Percentiles rank a stretch among this genome's conserved stretches.
These are phyloP conservation scores for Agapornis canus DNA, from an alignment of 2,797 vertebrate genomes.

Conservation along the genomic window DNA sequence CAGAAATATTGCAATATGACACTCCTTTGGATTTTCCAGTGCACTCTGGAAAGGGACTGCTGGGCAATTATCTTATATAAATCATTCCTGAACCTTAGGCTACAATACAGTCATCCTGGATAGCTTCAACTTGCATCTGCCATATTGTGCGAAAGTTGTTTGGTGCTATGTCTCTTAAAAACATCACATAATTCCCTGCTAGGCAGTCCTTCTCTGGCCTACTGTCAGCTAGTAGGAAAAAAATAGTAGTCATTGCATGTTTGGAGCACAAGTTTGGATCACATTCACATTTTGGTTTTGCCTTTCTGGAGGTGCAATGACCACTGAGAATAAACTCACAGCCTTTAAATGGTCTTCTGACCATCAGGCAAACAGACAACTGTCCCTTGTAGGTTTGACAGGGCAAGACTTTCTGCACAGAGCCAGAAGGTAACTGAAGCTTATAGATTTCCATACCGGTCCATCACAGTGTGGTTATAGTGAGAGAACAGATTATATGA, in stretches of 20 bases:
- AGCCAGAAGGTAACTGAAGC: background rate
- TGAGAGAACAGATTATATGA: background rate
- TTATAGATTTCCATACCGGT: background rate
- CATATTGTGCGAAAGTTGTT: background rate
- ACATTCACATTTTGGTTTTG: background rate
- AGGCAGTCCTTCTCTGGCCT: background rate
- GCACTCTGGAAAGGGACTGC: background rate
- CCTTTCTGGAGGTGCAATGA: background rate
- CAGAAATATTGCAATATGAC: background rate
- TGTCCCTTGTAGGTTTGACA: background rate
- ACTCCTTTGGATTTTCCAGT: background rate
- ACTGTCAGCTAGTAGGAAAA: background rate
- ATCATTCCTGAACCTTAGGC: background rate
- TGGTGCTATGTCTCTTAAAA: background rate
- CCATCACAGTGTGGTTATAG: background rate
- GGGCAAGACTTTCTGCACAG: background rate
- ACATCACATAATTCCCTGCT: background rate
- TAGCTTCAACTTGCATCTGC: background rate
- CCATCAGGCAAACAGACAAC: background rate
- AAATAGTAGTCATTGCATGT: background rate
- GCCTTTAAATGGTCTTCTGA: background rate
- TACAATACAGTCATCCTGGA: background rate
- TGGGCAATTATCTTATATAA: background rate
- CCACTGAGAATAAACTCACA: background rate
- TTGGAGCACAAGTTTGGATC: background rate